These are phyloP conservation scores for Lochmaea capreae DNA, from an alignment of 2,888 invertebrate genomes.

Conservation along the genomic window DNA sequence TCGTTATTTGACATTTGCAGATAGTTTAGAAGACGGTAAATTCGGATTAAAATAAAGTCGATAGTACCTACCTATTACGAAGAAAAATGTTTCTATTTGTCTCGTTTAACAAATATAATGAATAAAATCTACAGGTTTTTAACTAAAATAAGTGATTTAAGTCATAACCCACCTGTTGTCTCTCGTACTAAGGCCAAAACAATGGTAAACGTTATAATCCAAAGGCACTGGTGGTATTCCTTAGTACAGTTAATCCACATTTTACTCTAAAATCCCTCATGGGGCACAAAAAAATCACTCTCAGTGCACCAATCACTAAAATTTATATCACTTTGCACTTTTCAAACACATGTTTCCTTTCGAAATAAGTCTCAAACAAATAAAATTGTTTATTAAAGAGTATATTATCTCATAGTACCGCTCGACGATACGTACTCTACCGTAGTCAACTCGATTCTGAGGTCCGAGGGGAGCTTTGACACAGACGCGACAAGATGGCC, in stretches of 20 bases:
- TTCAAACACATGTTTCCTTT: slow-evolving; percentile 54
- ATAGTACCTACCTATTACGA: too few species aligned
- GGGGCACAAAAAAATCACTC: slow-evolving; percentile 60
- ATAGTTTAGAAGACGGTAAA: too few species aligned
- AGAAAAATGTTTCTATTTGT: too few species aligned
- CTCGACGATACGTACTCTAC: slow-evolving; percentile 50
- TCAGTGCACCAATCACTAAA: slow-evolving; percentile 67
- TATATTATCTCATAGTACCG: slow-evolving; percentile 45
- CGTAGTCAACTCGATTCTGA: slow-evolving; percentile 54
- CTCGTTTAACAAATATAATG: neutral
- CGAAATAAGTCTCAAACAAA: slow-evolving; percentile 43
- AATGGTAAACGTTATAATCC: slow-evolving; percentile 72
- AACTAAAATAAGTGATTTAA: slow-evolving; percentile 20
- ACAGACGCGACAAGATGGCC: slow-evolving; percentile 63
- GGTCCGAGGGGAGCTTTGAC: slow-evolving; percentile 57
- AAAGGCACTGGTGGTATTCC: slow-evolving; percentile 71
- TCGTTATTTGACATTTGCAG: too few species aligned
- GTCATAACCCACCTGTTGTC: slow-evolving; percentile 70
- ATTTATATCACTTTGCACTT: slow-evolving; percentile 48
- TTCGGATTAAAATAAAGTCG: too few species aligned
- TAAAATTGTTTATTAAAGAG: slow-evolving; percentile 47
- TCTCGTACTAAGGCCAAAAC: slow-evolving; percentile 67
- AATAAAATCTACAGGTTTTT: slow-evolving; percentile 6
- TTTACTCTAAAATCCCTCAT: slow-evolving; percentile 67
- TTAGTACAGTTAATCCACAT: slow-evolving; percentile 76